phyloP scores from a whole-genome alignment of 2,888 invertebrate species.

The Machimus atricapillus region DNA sequence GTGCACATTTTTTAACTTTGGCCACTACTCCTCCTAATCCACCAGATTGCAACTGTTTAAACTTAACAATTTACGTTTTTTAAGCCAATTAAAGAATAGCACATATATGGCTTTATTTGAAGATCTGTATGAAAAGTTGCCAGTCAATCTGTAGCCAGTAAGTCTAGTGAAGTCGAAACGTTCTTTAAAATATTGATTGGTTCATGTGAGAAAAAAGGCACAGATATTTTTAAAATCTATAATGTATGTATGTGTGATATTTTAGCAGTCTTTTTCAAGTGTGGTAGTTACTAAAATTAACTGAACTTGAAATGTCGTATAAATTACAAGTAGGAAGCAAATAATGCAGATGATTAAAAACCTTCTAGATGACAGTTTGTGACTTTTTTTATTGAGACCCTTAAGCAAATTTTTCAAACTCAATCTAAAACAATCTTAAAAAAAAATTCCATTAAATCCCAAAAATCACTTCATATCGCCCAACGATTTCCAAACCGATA shows the following conservation, averaged over 20 bases:
- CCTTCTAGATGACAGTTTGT: no score
- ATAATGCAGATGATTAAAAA: no score
- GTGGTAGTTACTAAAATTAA: no score
- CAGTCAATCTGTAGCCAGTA: background rate
- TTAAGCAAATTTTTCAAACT: background rate
- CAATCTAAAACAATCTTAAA: background rate
- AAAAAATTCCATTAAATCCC: background rate
- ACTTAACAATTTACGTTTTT: background rate
- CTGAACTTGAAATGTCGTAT: no score
- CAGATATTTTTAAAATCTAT: no score
- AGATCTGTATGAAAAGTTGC: background rate
- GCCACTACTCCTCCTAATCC: background rate
- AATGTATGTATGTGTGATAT: no score
- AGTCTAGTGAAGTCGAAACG: background rate
- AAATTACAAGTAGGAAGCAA: no score
- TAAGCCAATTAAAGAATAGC: background rate
- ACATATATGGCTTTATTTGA: background rate
- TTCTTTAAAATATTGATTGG: background rate
- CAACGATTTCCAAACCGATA: background rate
- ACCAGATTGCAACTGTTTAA: background rate
- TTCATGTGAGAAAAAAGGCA: no score
- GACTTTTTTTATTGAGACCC: no score
- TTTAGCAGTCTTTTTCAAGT: no score
- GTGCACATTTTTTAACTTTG: background rate
- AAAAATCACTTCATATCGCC: background rate